Evolutionary conservation across 1,140 invertebrate species (phyloP).

Genomic region (Harpegnathos saltator): DNA sequence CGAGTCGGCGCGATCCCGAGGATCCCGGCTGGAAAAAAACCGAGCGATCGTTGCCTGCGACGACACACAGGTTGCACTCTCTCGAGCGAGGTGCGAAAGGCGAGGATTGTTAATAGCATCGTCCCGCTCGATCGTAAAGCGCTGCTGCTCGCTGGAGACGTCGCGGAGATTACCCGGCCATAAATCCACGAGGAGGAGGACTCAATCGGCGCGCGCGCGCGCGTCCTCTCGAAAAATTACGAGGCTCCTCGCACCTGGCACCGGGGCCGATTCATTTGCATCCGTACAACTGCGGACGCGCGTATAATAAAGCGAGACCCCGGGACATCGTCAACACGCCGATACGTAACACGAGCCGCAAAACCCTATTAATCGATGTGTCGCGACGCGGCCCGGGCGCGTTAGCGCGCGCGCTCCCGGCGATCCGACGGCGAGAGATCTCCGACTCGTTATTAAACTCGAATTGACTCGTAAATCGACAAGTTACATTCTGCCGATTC

Average conservation of each 20-base stretch:
- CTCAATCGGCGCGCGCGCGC: slow-evolving; percentile 37
- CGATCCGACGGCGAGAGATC: background rate
- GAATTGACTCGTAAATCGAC: background rate
- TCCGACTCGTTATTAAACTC: background rate
- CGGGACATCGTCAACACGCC: background rate
- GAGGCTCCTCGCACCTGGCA: slow-evolving; percentile 51
- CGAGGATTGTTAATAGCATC: slow-evolving; percentile 58
- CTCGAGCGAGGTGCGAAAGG: slow-evolving; percentile 26
- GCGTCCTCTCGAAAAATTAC: slow-evolving; percentile 63
- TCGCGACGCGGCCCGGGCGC: background rate
- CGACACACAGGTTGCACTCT: too few relatives aligned
- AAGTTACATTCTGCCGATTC: background rate
- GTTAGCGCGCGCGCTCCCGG: background rate
- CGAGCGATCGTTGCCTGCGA: slow-evolving; percentile 23
- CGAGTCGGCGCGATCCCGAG: too few relatives aligned
- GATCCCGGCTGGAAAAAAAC: background rate
- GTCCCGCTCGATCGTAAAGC: slow-evolving; percentile 41
- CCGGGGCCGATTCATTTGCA: slow-evolving; percentile 14
- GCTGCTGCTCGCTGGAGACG: slow-evolving; percentile 14
- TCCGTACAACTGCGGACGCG: background rate
- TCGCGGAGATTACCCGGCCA: slow-evolving; percentile 58
- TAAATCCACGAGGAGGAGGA: slow-evolving; percentile 62
- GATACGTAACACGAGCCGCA: background rate
- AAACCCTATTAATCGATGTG: background rate
- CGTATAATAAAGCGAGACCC: background rate